Conservation (phyloP, 2,113 vertebrate species). For the Tichodroma muraria region DNA sequence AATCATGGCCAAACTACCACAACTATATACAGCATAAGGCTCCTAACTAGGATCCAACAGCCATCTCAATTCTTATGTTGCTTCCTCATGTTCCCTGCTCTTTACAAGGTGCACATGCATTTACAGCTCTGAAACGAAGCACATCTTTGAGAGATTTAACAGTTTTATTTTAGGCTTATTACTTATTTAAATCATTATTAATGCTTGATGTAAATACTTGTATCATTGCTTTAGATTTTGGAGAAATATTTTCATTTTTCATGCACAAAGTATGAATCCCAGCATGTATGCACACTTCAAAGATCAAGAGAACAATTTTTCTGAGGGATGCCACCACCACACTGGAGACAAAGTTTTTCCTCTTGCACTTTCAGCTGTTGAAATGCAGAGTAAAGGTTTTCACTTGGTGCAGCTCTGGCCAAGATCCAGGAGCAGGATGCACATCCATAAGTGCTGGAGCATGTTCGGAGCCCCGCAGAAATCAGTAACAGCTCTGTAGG, state of each 20-base stretch:
- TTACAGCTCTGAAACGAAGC: not conserved
- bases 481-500: not conserved
- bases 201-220: not conserved
- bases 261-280: not conserved
- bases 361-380: not conserved
- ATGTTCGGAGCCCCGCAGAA: not conserved
- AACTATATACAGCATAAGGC: not conserved
- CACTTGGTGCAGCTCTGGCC: not conserved
- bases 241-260: not conserved
- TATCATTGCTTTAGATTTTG: not conserved
- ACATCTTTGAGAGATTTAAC: not conserved
- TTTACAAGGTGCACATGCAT: not conserved
- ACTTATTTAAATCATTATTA: constrained; percentile 22
- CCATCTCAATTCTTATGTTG: not conserved
- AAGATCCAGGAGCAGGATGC: not conserved
- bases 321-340: not conserved
- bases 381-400: not conserved
- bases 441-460: not conserved
- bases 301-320: not conserved
- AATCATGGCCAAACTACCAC: too few species aligned
- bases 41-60: not conserved
- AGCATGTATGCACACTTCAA: not conserved
- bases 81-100: not conserved
- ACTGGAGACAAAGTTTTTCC: not conserved
- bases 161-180: constrained; percentile 20